These are phyloP conservation scores for Sesamia inferens DNA, from an alignment of 2,888 invertebrate species.

Conservation along the genomic window DNA sequence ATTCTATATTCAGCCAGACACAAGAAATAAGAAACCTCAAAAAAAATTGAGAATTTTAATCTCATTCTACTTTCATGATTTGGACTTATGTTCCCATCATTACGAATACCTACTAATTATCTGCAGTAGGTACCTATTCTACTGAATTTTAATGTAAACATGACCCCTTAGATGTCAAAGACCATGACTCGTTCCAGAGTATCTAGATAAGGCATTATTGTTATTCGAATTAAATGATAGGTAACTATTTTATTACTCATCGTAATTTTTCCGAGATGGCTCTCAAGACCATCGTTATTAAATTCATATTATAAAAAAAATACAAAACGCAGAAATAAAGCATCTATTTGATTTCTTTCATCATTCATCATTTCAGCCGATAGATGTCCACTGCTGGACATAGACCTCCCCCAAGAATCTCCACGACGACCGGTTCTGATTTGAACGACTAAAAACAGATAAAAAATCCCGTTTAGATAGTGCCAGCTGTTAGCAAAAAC, in stretches of 20 bases:
- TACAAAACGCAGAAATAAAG: too few relatives aligned
- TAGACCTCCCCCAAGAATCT: too few relatives aligned
- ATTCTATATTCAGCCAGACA: neutral
- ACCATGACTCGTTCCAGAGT: conserved; percentile 45
- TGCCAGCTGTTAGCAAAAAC: neutral
- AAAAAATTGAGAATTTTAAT: neutral
- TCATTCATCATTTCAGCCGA: too few relatives aligned
- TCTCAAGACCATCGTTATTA: neutral
- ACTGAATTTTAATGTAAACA: conserved; percentile 56
- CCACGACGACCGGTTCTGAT: too few relatives aligned
- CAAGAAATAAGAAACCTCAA: neutral
- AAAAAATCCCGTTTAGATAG: neutral
- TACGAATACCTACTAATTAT: conserved; percentile 19
- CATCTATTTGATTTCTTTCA: too few relatives aligned
- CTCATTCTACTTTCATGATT: neutral
- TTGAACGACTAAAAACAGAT: neutral
- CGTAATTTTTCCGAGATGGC: conserved; percentile 14
- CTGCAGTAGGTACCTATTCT: conserved; percentile 23
- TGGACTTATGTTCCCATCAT: neutral
- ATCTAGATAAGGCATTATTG: conserved; percentile 46
- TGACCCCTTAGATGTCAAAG: conserved; percentile 35
- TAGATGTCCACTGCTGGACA: too few relatives aligned
- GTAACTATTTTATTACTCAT: conserved; percentile 25
- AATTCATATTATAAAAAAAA: neutral
- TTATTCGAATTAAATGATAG: conserved; percentile 29